Conservation (phyloP, 2,797 vertebrate species). For the Argentina silus region DNA sequence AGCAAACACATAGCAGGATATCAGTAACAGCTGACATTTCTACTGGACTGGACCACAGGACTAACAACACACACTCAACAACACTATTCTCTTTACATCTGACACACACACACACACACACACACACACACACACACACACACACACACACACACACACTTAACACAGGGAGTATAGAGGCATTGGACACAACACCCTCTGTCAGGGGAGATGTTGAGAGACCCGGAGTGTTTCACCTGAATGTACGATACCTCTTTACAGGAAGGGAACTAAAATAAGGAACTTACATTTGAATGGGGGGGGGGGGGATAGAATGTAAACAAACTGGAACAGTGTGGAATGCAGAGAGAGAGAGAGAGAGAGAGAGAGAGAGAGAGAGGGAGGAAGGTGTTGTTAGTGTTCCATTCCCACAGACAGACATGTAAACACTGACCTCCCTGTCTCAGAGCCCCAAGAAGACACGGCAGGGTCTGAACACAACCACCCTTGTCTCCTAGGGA, state of each 20-base stretch:
- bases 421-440: not conserved
- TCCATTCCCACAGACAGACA: not conserved
- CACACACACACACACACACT: too few relatives aligned
- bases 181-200: too few relatives aligned
- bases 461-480: not conserved
- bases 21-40: slow-evolving; percentile 36
- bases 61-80: slow-evolving; percentile 29
- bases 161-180: too few relatives aligned
- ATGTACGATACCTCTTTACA: not conserved
- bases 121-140: too few relatives aligned
- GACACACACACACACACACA: too few relatives aligned
- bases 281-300: not conserved
- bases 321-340: too few relatives aligned
- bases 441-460: not conserved
- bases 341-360: too few relatives aligned
- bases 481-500: not conserved
- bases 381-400: not conserved
- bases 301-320: not conserved
- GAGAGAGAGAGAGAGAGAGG: not conserved
- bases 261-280: not conserved
- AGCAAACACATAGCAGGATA: slow-evolving; percentile 18
- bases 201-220: too few relatives aligned
- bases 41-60: slow-evolving; percentile 11
- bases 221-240: too few relatives aligned
- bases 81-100: slow-evolving; percentile 18